phyloP scores from a whole-genome alignment of 2,888 invertebrate species.

The Tubulanus polymorphus region DNA sequence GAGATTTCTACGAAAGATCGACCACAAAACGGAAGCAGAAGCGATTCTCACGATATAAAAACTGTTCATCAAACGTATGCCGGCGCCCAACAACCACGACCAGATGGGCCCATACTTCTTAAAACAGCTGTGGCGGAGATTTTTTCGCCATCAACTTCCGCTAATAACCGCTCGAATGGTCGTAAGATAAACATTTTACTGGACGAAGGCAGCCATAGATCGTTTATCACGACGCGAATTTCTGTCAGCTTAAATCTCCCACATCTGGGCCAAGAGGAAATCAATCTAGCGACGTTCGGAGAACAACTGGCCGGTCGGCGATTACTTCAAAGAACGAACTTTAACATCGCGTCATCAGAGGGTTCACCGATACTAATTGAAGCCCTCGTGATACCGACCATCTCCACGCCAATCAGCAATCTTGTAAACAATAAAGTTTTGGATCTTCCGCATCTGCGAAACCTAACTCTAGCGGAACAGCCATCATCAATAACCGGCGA shows the following conservation, averaged over 20 bases:
- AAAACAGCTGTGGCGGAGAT: too few species aligned
- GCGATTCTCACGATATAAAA: too few species aligned
- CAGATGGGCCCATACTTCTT: too few species aligned
- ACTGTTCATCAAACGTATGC: too few species aligned
- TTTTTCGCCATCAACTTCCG: too few species aligned
- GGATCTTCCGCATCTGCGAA: constrained; percentile 13
- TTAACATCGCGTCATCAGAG: constrained; percentile 9
- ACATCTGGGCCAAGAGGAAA: constrained; percentile 7
- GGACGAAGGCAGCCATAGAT: constrained; percentile 16
- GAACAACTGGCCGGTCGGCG: background rate
- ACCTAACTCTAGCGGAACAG: constrained; percentile 16
- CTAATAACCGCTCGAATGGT: too few species aligned
- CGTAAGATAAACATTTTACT: too few species aligned
- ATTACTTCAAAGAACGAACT: constrained; percentile 6
- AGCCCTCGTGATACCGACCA: constrained; percentile 17
- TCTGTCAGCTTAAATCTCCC: constrained; percentile 13
- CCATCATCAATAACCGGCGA: constrained; percentile 4
- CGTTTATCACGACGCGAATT: constrained; percentile 14
- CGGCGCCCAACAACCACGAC: too few species aligned
- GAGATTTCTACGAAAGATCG: too few species aligned
- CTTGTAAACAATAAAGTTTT: too few species aligned
- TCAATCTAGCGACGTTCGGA: constrained; percentile 15
- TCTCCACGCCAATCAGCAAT: constrained; percentile 12
- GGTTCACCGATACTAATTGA: constrained; percentile 11
- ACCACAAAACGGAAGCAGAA: too few species aligned